Evolutionary conservation across 2,888 invertebrate species (phyloP), one percentile per base, ranked within the genome.

Genomic region (Clivina fossor): DNA sequence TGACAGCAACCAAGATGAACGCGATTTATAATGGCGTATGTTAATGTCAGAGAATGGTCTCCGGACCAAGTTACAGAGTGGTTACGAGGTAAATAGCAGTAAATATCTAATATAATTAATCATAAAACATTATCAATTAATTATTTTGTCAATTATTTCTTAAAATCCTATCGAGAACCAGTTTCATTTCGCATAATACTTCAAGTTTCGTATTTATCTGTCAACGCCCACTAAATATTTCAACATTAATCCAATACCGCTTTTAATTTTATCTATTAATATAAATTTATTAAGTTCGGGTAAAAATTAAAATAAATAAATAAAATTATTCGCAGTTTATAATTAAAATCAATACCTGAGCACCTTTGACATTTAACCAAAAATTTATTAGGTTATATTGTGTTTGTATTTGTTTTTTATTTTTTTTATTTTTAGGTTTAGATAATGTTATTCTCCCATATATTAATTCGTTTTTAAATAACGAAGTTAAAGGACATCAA

Each of bases 1-100:
- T n/a, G n/a, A n/a, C n/a, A n/a, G n/a, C n/a, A n/a, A n/a, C n/a
- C n/a, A n/a, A n/a, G n/a, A n/a, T n/a, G n/a, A n/a, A n/a, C n/a
- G n/a, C n/a, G n/a, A 13, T 41, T 37, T 26, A 62, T 38, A 59
- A 88, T 88, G 88, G 88, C 88, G 70, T 88, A 87, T 74, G 86
- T 88, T 66, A 88, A 87, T 74, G 89, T 93, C 66, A 88, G 86
- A 65, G 92, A 92, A 76, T 93, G 93, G 93, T 85, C 88, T 65
- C 86, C 89, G 55, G 90, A 91, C 69, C 90, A 92, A 80, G 92
- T 93, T 65, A 88, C 88, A 63, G 91, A 92, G 71, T 93, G 93
- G 93, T 74, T 93, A 63, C 85, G 88, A 84, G 93, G 93, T 91
- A 76, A 58, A 61, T 62, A 53, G 59, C 46, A 46, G 20, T 30